A percentile compares a stretch with the other conserved stretches of the same genome.
Evolutionary conservation across 2,113 vertebrate species (phyloP).

Genomic region (Pachyramphus minor): DNA sequence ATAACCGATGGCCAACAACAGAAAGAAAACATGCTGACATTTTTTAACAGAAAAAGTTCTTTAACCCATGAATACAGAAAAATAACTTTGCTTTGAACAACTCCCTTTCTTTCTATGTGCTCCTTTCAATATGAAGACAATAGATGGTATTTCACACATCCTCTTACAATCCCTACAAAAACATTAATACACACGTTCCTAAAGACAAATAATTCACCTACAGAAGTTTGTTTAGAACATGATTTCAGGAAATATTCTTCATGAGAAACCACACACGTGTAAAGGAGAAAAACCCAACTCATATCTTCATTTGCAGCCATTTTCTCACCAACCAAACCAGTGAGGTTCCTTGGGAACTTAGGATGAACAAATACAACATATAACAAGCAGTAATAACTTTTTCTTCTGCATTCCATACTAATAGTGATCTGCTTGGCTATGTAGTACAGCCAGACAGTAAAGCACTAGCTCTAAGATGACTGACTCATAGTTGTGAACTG

Average conservation of each 20-base stretch:
- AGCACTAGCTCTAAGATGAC: background rate
- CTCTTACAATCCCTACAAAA: background rate
- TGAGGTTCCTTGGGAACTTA: background rate
- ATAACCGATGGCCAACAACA: background rate
- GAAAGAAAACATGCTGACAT: background rate
- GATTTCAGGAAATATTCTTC: background rate
- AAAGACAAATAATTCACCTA: background rate
- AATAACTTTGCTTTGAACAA: background rate
- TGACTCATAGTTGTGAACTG: too few relatives aligned
- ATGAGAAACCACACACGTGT: fast-evolving
- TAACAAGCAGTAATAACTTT: background rate
- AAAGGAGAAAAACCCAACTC: background rate
- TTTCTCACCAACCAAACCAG: background rate
- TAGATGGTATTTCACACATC: background rate
- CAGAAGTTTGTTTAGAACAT: background rate
- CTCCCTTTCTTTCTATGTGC: background rate
- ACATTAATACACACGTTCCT: background rate
- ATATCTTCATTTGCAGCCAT: background rate
- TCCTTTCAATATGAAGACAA: background rate
- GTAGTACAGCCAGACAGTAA: background rate
- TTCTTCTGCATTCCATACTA: background rate
- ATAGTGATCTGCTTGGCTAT: background rate
- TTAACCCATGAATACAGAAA: background rate
- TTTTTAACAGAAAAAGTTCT: background rate
- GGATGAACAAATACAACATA: background rate